These are phyloP conservation scores for Nematolebias whitei DNA, from an alignment of 2,113 vertebrate species.

Conservation along the genomic window DNA sequence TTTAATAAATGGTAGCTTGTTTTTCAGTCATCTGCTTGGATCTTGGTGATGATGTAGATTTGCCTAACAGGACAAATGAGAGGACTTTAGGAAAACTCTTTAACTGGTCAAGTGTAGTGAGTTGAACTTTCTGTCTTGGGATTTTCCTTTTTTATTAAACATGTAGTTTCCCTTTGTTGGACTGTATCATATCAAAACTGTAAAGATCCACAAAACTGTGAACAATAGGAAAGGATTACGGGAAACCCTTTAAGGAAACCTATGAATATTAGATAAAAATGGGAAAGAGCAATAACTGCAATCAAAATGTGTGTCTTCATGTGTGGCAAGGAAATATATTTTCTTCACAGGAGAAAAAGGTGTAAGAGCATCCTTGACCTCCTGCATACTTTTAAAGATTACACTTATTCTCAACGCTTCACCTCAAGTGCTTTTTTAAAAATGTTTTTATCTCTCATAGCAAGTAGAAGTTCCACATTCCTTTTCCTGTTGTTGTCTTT, in stretches of 20 bases:
- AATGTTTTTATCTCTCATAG: conserved; percentile 26
- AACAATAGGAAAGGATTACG: conserved; percentile 11
- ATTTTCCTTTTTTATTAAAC: conserved; percentile 54
- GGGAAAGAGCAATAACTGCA: conserved; percentile 37
- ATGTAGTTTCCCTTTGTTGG: conserved; percentile 44
- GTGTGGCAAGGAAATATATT: conserved; percentile 31
- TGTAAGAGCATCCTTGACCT: conserved; percentile 36
- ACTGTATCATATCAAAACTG: conserved; percentile 33
- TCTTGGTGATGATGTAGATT: conserved; percentile 31
- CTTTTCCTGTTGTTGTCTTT: conserved; percentile 56
- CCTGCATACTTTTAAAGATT: conserved; percentile 29
- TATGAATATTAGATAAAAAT: conserved; percentile 86
- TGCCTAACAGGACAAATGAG: too few relatives aligned
- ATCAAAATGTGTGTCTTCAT: conserved; percentile 16
- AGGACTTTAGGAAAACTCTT: too few relatives aligned
- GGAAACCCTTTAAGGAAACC: conserved; percentile 79
- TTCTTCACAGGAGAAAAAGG: conserved; percentile 11
- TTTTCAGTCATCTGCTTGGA: conserved; percentile 44
- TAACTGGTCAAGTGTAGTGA: conserved; percentile 61
- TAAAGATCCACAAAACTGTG: conserved; percentile 28
- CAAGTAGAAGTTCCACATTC: conserved; percentile 68
- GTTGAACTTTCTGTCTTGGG: conserved; percentile 48
- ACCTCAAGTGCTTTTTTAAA: conserved; percentile 45
- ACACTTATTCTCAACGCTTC: conserved; percentile 33
- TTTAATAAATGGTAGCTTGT: conserved; percentile 33